Base-by-base conservation (phyloP, 1,140 invertebrate genomes). In the Antheraea pernyi region DNA sequence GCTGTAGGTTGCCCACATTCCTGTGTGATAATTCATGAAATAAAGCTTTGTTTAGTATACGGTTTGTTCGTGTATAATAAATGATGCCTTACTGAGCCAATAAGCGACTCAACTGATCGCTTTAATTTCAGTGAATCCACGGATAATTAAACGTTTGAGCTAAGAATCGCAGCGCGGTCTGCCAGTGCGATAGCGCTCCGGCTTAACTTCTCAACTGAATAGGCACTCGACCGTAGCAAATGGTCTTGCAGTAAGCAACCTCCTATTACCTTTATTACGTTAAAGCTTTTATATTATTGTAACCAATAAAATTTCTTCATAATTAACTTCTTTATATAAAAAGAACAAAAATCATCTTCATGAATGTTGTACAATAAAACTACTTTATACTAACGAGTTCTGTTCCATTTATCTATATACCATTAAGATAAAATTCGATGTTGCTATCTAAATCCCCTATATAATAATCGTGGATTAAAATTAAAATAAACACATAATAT, bases 131-230 rank as follows among this genome's bases (percentile, higher is more conserved):
- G 67, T 75, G 53, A 70, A 73, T 69, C 67, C 62, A 30, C 70
- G 71, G 67, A 63, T 80, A 82, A 82, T 82, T 82, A 82, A 80
- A 74, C 74, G 75, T 76, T 79, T 77, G 68, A 74, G 75, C 81
- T 74, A 80, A 82, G 77, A 80, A 79, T 72, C 75, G 73, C 72
- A 22, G 18, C 19, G 71, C 67, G 72, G 72, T 71, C 67, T 74
- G 76, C 70, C 71, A 53, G 68, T 69, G 61, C 75, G 77, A 80
- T 82, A 82, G 76, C 72, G 74, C 19, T 46, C 60, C 60, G 75
- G 77, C 75, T 80, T 76, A 79, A 74, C 72, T 77, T 65, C 70
- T 77, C 69, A 68, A 74, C 53, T 72, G 70, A 74, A 69, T 63
- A 58, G 67, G 58, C 72, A 60, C 58, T 67, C 53, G 65, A 59